A percentile compares a stretch with the other conserved stretches of the same genome.
Conservation (phyloP, 1,140 invertebrate genomes). For the Hypsibius dujardini region DNA sequence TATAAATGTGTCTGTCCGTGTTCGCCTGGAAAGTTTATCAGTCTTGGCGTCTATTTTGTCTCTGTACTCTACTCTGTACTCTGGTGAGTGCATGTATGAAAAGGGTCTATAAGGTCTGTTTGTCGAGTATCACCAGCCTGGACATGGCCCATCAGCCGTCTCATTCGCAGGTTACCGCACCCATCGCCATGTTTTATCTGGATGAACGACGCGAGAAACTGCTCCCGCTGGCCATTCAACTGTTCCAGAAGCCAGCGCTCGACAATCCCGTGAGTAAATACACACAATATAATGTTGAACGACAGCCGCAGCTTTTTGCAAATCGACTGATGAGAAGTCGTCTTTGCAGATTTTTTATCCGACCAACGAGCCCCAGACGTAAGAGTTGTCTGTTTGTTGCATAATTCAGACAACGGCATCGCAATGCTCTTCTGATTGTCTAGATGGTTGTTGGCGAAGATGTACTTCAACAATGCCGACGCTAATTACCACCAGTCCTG, state of each 20-base stretch:
- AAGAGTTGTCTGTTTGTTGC: not conserved
- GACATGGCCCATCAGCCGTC: no score
- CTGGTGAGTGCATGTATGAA: no score
- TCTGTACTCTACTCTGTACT: no score
- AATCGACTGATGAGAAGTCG: no score
- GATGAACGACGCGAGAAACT: conserved; percentile 30
- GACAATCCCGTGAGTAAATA: conserved; percentile 36
- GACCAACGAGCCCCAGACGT: conserved; percentile 25
- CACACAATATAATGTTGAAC: not conserved
- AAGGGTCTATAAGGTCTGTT: not conserved
- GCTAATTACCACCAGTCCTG: conserved; percentile 35
- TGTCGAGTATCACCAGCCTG: no score
- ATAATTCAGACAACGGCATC: not conserved
- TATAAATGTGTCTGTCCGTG: no score
- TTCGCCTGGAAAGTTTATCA: no score
- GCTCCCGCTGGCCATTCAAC: conserved; percentile 37
- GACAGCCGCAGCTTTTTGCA: not conserved
- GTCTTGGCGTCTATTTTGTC: no score
- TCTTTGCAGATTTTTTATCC: not conserved
- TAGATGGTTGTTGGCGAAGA: conserved; percentile 38
- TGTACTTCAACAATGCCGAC: conserved; percentile 39
- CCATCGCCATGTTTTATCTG: conserved; percentile 36
- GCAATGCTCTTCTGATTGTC: not conserved
- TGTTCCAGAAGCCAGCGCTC: conserved; percentile 33
- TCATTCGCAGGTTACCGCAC: conserved; percentile 35